Evolutionary conservation across 1,140 invertebrate species (phyloP).

Genomic region (Druon quercuslanigerum): DNA sequence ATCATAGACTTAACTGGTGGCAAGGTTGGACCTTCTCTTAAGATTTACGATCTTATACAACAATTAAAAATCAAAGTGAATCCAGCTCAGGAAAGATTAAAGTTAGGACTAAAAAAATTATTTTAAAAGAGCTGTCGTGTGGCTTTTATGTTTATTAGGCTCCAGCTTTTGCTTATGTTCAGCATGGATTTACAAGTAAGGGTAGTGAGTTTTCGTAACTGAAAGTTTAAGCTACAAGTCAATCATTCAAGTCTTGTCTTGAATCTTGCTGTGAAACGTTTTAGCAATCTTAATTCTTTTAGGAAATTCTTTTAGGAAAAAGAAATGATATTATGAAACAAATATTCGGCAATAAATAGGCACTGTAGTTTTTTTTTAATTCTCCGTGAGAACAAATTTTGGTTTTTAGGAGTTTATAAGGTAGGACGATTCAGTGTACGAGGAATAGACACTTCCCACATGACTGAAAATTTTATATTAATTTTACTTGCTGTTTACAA

Average conservation of each 20-base stretch:
- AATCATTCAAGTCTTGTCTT: slow-evolving; percentile 10
- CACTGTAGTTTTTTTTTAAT: too few species aligned
- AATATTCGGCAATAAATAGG: too few species aligned
- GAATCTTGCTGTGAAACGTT: background rate
- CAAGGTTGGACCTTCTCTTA: slow-evolving; percentile 95
- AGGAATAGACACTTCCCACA: too few species aligned
- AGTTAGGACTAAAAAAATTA: slow-evolving; percentile 73
- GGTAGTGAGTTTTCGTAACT: slow-evolving; percentile 34
- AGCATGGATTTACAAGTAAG: slow-evolving; percentile 66
- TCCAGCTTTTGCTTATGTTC: slow-evolving; percentile 53
- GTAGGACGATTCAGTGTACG: too few species aligned
- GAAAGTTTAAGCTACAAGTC: background rate
- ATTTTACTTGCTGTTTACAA: too few species aligned
- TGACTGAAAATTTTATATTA: too few species aligned
- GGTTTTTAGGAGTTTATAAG: too few species aligned
- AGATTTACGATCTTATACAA: slow-evolving; percentile 93
- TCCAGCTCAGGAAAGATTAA: slow-evolving; percentile 82
- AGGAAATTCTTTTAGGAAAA: too few species aligned
- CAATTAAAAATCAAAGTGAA: slow-evolving; percentile 90
- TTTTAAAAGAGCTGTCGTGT: slow-evolving; percentile 57
- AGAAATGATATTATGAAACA: too few species aligned
- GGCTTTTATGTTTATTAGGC: slow-evolving; percentile 55
- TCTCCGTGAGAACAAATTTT: too few species aligned
- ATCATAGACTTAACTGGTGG: slow-evolving; percentile 92
- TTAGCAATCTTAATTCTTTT: background rate